Percentiles rank a stretch among this genome's conserved stretches.
Conservation (phyloP, 2,888 invertebrate genomes). For the Lasioglossum villosulum region DNA sequence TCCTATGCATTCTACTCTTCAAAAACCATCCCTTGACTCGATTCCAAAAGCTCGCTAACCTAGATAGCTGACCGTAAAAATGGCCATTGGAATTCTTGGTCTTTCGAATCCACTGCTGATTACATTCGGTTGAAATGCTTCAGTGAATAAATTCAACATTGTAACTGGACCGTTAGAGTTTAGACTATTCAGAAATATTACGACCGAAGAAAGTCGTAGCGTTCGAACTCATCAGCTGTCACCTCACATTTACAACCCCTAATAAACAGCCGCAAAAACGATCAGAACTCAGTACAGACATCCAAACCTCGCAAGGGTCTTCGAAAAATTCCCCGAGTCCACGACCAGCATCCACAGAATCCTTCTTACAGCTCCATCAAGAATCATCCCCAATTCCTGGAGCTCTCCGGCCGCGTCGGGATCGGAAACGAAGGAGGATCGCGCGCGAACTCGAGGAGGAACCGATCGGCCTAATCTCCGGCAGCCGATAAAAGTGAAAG, state of each 20-base stretch:
- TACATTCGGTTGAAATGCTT: neutral
- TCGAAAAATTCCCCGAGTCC: neutral
- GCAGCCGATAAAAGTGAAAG: constrained; percentile 56
- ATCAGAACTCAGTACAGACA: neutral
- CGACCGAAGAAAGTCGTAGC: neutral
- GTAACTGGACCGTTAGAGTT: neutral
- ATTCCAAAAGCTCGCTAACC: neutral
- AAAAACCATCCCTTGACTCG: neutral
- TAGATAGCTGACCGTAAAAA: neutral
- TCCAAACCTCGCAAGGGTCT: neutral
- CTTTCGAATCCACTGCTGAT: neutral
- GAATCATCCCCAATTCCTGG: neutral
- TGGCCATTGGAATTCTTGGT: neutral
- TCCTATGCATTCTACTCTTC: neutral
- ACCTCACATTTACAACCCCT: neutral
- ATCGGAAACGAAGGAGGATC: constrained; percentile 5
- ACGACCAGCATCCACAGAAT: neutral
- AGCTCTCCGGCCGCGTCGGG: neutral
- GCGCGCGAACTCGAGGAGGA: constrained; percentile 19
- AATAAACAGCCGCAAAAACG: neutral
- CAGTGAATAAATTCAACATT: neutral
- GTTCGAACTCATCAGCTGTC: neutral
- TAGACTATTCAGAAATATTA: neutral
- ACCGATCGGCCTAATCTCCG: constrained; percentile 63
- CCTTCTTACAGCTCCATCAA: constrained; percentile 1